Percentiles rank a stretch among this genome's conserved stretches.
These are phyloP conservation scores for Andrena bicolor DNA, from an alignment of 2,888 invertebrate species.

Conservation along the genomic window DNA sequence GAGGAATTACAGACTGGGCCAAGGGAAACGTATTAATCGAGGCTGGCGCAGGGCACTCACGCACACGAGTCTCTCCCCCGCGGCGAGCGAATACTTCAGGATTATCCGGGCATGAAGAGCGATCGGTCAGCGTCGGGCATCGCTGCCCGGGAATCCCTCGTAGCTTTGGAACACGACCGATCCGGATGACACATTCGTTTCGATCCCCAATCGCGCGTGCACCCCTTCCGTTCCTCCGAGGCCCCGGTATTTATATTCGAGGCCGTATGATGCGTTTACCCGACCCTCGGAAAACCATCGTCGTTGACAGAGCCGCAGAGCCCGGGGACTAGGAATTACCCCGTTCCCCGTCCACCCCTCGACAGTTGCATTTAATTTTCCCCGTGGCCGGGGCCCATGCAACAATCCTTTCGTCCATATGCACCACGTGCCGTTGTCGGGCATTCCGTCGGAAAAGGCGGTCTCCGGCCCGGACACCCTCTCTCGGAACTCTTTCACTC, in stretches of 20 bases:
- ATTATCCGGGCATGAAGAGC: constrained; percentile 73
- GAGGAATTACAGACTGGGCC: constrained; percentile 46
- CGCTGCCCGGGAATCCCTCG: constrained; percentile 64
- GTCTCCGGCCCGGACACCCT: constrained; percentile 49
- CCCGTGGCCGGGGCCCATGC: constrained; percentile 18
- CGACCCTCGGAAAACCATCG: constrained; percentile 65
- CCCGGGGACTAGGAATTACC: constrained; percentile 60
- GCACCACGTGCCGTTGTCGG: constrained; percentile 56
- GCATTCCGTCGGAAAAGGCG: constrained; percentile 72
- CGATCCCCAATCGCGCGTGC: constrained; percentile 67
- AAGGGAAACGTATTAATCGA: constrained; percentile 65
- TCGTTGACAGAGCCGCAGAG: constrained; percentile 62
- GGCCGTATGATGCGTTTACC: constrained; percentile 72
- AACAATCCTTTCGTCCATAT: constrained; percentile 73
- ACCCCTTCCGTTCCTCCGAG: constrained; percentile 51
- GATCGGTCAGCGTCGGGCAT: constrained; percentile 76
- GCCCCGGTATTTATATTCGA: constrained; percentile 74
- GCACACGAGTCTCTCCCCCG: constrained; percentile 33
- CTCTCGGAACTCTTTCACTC: constrained; percentile 2
- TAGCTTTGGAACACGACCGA: constrained; percentile 61
- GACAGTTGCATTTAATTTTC: constrained; percentile 79
- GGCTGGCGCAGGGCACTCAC: constrained; percentile 28
- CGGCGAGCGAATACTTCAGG: constrained; percentile 58
- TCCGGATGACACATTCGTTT: constrained; percentile 76
- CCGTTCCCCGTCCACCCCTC: constrained; percentile 46